Conservation (phyloP, 2,797 vertebrate species). For the Simalia tracyae region DNA sequence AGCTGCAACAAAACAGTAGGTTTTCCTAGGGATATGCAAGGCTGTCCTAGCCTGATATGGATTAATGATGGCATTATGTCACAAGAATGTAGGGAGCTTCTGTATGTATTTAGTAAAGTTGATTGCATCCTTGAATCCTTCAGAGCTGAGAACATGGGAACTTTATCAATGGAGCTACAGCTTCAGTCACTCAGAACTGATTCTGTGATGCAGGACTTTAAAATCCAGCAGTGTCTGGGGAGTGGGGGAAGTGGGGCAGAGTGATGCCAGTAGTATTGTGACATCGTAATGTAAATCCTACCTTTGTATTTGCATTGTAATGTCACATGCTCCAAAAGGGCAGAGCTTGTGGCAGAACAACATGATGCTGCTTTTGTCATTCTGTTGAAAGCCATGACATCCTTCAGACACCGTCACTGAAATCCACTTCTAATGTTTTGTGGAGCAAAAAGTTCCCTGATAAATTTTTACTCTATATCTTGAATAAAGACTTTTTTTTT, state of each 20-base stretch:
- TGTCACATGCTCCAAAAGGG: not conserved
- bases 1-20: not conserved
- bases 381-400: not conserved
- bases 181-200: not conserved
- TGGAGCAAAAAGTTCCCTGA: constrained; percentile 26
- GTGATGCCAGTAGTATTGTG: not conserved
- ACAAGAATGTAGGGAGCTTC: not conserved
- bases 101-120: not conserved
- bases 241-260: not conserved
- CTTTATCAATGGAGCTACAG: not conserved
- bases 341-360: not conserved
- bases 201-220: not conserved
- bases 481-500: constrained; percentile 35
- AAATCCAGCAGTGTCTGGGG: not conserved
- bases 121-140: not conserved
- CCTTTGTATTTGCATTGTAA: not conserved
- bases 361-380: not conserved
- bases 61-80: not conserved
- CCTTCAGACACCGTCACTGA: not conserved
- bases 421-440: constrained; percentile 27
- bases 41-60: not conserved
- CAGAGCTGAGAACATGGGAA: not conserved
- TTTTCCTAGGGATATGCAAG: not conserved
- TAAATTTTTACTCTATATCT: constrained; percentile 26
- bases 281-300: not conserved